Conservation (phyloP, 2,797 vertebrate genomes). For the Clangula hyemalis region DNA sequence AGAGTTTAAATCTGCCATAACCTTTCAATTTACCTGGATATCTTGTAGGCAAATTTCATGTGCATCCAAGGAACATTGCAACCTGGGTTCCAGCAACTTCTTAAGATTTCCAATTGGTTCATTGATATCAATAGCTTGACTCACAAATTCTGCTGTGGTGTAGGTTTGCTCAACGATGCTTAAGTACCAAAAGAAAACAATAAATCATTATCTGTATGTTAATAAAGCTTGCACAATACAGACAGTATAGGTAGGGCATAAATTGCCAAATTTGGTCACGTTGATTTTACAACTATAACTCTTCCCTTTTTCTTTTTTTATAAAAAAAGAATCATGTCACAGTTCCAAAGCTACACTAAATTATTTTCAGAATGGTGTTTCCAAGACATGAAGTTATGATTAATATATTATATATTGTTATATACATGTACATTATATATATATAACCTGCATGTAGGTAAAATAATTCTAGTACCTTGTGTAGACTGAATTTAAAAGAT, state of each 20-base stretch:
- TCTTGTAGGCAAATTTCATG: constrained; percentile 98
- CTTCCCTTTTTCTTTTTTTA: not conserved
- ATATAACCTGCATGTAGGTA: not conserved
- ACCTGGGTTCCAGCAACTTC: constrained; percentile 94
- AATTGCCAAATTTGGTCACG: not conserved
- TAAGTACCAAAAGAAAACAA: constrained; percentile 45
- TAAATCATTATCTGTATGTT: not conserved
- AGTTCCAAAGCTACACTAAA: not conserved
- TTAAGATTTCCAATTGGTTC: constrained; percentile 97
- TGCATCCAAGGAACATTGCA: constrained; percentile 92
- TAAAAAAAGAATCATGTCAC: not conserved
- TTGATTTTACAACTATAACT: not conserved
- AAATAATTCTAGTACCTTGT: not conserved
- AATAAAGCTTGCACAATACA: not conserved
- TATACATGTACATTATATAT: too few species aligned
- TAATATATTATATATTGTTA: not conserved
- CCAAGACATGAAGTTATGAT: not conserved
- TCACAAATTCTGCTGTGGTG: constrained; percentile 93
- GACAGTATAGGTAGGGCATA: not conserved
- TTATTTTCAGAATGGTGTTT: not conserved
- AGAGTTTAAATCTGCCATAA: not conserved
- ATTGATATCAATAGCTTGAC: constrained; percentile 98
- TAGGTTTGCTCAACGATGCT: constrained; percentile 97
- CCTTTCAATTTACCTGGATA: constrained; percentile 87
- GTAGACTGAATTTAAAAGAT: not conserved